phyloP scores from a whole-genome alignment of 1,140 invertebrate species.

The Chymomyza costata region DNA sequence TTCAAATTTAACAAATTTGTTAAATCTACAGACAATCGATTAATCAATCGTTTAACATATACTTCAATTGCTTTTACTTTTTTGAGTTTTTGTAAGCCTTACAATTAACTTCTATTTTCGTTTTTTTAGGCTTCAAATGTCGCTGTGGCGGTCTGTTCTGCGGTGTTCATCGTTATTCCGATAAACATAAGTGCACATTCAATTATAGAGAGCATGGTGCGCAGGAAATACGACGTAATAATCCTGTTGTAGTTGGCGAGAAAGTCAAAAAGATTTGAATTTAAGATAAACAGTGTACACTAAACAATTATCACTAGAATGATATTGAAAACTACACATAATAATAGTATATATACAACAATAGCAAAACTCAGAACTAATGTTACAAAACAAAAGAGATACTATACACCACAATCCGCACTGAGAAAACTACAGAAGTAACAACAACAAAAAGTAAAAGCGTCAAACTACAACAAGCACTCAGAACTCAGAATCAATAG shows the following conservation, averaged over 20 bases:
- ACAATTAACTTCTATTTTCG: slow-evolving; percentile 33
- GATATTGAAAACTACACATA: slow-evolving; percentile 53
- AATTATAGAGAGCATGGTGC: slow-evolving; percentile 99
- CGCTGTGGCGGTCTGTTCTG: slow-evolving; percentile 99
- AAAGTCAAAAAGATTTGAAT: slow-evolving; percentile 99
- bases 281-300: slow-evolving; percentile 56
- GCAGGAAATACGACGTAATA: slow-evolving; percentile 99
- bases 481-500: not conserved
- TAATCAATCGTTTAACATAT: too few relatives aligned
- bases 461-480: slow-evolving; percentile 9
- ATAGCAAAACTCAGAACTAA: slow-evolving; percentile 37
- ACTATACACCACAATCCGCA: slow-evolving; percentile 34
- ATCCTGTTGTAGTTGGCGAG: slow-evolving; percentile 98
- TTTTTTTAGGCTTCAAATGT: slow-evolving; percentile 99
- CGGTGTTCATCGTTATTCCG: slow-evolving; percentile 98
- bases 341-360: slow-evolving; percentile 45
- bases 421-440: too few relatives aligned
- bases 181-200: slow-evolving; percentile 99
- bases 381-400: slow-evolving; percentile 18
- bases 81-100: too few relatives aligned
- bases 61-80: too few relatives aligned
- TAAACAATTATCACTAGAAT: slow-evolving; percentile 46
- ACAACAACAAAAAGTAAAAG: slow-evolving; percentile 33
- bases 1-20: too few relatives aligned
- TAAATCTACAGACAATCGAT: too few relatives aligned